Evolutionary conservation across 2,113 vertebrate species (phyloP).

Genomic region (Smithornis capensis): DNA sequence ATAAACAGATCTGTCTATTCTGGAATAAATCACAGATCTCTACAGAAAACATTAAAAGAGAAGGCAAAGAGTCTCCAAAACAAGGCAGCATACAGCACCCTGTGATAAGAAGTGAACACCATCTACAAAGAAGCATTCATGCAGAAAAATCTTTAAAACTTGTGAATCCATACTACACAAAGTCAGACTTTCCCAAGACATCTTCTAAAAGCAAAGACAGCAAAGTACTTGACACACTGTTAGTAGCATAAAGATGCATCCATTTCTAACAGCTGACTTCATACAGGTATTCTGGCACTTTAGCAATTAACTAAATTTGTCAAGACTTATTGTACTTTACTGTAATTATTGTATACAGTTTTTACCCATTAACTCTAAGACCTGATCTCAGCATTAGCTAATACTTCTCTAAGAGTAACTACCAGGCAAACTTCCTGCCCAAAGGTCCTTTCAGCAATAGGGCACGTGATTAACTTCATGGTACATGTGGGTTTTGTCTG

Average conservation of each 20-base stretch:
- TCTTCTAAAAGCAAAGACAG: not conserved
- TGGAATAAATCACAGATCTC: not conserved
- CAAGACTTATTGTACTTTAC: not conserved
- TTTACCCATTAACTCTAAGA: not conserved
- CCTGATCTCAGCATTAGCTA: not conserved
- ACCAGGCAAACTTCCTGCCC: not conserved
- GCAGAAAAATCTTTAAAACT: not conserved
- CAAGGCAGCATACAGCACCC: not conserved
- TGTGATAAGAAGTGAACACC: not conserved
- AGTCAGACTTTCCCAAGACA: not conserved
- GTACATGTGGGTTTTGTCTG: not conserved
- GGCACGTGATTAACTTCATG: not conserved
- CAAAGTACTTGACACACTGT: not conserved
- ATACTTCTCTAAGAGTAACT: not conserved
- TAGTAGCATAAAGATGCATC: not conserved
- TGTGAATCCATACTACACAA: not conserved
- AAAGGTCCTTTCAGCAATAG: not conserved
- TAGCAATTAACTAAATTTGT: not conserved
- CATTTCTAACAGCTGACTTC: not conserved
- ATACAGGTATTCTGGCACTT: not conserved
- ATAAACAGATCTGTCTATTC: not conserved
- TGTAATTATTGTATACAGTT: not conserved
- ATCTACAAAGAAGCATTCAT: not conserved
- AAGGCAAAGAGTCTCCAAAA: not conserved
- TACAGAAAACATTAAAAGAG: not conserved